Percentiles rank a stretch among this genome's conserved stretches.
Evolutionary conservation across 2,113 vertebrate species (phyloP).

Genomic region (Petroica traversi): DNA sequence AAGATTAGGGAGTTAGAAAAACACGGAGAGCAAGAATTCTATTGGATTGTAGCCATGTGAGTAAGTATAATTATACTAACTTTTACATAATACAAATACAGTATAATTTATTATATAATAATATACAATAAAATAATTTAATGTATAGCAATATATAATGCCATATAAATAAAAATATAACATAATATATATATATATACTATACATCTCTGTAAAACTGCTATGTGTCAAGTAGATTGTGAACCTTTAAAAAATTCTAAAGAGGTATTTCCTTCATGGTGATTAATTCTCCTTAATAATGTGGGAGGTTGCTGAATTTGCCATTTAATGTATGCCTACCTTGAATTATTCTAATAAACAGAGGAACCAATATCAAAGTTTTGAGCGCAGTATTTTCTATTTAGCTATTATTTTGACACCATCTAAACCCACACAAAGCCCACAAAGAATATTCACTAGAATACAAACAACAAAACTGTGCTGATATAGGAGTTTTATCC

Average conservation of each 20-base stretch:
- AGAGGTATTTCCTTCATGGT: neutral
- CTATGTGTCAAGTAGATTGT: neutral
- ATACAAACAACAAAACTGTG: neutral
- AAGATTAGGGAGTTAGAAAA: neutral
- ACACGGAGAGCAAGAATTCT: neutral
- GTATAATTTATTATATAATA: neutral
- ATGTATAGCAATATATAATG: neutral
- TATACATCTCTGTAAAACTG: neutral
- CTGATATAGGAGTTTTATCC: neutral
- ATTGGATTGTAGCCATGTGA: neutral
- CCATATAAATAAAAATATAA: neutral
- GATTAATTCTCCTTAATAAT: neutral
- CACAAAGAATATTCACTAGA: neutral
- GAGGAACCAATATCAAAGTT: neutral
- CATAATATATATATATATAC: neutral
- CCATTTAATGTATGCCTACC: neutral
- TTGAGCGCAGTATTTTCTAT: neutral
- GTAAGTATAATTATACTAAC: neutral
- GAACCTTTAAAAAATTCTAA: neutral
- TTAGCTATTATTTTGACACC: neutral
- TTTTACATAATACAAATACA: neutral
- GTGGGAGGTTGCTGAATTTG: neutral
- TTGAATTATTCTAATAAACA: neutral
- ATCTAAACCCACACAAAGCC: neutral
- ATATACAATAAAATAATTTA: neutral